phyloP scores from a whole-genome alignment of 2,113 vertebrate species.

The Rhabdomys dilectus region DNA sequence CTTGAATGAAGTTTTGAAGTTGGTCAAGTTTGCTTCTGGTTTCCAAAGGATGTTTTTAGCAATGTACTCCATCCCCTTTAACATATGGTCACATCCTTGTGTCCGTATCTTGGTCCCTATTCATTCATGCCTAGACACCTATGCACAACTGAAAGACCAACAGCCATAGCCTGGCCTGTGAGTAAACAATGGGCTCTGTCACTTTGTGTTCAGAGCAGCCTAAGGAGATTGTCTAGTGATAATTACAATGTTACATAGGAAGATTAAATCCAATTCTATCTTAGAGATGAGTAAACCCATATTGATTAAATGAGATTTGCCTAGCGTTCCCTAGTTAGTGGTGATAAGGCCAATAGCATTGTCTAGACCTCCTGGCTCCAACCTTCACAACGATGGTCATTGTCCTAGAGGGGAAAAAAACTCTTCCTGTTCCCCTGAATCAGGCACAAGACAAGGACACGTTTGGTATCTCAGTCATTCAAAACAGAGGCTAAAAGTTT shows the following conservation, averaged over 20 bases:
- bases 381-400: background rate
- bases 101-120: background rate
- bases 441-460: background rate
- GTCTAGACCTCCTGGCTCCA: background rate
- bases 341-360: background rate
- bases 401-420: background rate
- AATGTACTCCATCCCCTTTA: background rate
- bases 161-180: background rate
- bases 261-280: background rate
- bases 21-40: background rate
- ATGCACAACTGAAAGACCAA: background rate
- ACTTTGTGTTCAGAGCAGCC: background rate
- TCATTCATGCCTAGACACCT: background rate
- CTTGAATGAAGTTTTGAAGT: background rate
- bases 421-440: background rate
- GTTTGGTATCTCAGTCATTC: background rate
- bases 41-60: background rate
- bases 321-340: background rate
- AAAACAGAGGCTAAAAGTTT: background rate
- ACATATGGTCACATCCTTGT: background rate
- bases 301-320: background rate
- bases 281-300: background rate
- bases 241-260: background rate
- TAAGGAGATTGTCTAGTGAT: constrained; percentile 1
- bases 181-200: background rate